Evolutionary conservation across 2,113 vertebrate genomes (phyloP).

Genomic region (Gnathonemus longibarbis): DNA sequence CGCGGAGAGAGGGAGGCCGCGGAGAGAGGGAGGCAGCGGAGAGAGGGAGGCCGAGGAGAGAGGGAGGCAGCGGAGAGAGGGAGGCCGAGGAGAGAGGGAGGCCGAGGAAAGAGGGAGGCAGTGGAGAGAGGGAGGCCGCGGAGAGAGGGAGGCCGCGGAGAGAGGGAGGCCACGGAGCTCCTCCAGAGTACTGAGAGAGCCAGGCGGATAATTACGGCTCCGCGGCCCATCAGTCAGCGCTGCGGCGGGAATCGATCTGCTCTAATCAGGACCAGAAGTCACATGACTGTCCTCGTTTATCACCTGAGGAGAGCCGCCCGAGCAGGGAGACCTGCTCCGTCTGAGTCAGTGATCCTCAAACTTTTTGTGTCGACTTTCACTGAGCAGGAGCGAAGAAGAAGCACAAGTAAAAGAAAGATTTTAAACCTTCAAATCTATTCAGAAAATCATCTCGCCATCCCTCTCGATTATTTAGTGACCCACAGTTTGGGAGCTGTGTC

Average conservation of each 20-base stretch:
- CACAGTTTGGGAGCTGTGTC: background rate
- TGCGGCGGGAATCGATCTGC: background rate
- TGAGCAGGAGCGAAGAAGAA: background rate
- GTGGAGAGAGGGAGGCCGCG: too few relatives aligned
- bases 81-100: background rate
- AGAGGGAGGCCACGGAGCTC: background rate
- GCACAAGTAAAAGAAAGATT: background rate
- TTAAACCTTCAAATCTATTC: background rate
- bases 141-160: too few relatives aligned
- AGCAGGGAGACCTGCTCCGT: background rate
- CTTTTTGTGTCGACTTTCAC: background rate
- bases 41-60: background rate
- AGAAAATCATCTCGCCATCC: background rate
- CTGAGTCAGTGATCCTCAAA: background rate
- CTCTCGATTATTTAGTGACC: background rate
- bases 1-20: background rate
- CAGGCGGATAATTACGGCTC: background rate
- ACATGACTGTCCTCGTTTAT: background rate
- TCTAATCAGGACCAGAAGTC: background rate
- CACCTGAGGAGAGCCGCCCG: background rate
- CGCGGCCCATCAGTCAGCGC: background rate
- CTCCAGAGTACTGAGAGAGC: background rate
- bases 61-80: background rate
- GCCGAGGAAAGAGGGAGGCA: too few relatives aligned
- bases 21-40: too few relatives aligned